Evolutionary conservation across 2,888 invertebrate genomes (phyloP).

Genomic region (Leptopilina syphax): DNA sequence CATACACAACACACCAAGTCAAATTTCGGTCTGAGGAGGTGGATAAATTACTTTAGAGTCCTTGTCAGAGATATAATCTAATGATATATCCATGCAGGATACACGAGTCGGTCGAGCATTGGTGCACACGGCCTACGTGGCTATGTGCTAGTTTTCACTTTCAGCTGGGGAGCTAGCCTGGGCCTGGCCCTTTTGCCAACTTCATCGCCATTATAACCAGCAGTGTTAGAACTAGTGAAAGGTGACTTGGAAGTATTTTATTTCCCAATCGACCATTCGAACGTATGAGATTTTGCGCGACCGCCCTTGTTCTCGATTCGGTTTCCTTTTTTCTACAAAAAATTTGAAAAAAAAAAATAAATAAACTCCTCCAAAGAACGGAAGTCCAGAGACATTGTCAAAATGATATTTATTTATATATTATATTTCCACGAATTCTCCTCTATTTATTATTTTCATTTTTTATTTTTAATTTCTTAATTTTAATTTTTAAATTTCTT

Average conservation of each 20-base stretch:
- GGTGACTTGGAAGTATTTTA: conserved; percentile 61
- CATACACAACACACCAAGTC: conserved; percentile 26
- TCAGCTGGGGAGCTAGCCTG: conserved; percentile 50
- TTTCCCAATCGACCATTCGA: conserved; percentile 65
- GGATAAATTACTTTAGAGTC: conserved; percentile 36
- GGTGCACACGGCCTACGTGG: conserved; percentile 53
- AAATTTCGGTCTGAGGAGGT: conserved; percentile 30
- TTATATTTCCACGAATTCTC: background rate
- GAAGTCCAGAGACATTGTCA: conserved; percentile 26
- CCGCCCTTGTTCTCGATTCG: conserved; percentile 56
- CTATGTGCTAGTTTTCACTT: conserved; percentile 65
- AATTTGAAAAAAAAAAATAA: too few relatives aligned
- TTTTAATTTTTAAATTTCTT: too few relatives aligned
- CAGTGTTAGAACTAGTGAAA: conserved; percentile 64
- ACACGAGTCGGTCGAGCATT: conserved; percentile 49
- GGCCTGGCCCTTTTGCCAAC: conserved; percentile 60
- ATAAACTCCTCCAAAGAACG: background rate
- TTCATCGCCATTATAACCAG: conserved; percentile 50
- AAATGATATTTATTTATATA: background rate
- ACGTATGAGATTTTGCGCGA: conserved; percentile 64
- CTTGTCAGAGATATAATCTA: conserved; percentile 53
- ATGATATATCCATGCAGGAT: conserved; percentile 53
- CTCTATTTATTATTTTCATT: background rate
- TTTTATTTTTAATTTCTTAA: background rate
- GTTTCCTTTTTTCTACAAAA: conserved; percentile 19